These are phyloP conservation scores for Corythornis vintsioides DNA, from an alignment of 2,113 vertebrate species.

Conservation along the genomic window DNA sequence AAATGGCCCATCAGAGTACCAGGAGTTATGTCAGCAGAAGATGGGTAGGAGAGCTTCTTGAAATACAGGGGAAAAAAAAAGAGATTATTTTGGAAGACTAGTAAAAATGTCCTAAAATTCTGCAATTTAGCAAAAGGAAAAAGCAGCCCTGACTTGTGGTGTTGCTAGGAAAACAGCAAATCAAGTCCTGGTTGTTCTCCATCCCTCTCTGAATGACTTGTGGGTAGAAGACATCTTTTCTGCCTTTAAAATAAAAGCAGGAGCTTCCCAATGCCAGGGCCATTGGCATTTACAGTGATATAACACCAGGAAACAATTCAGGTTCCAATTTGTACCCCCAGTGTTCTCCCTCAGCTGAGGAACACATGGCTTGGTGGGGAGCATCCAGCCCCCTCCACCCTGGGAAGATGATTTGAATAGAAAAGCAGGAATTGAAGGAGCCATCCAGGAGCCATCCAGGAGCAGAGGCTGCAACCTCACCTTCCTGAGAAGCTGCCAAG, in stretches of 20 bases:
- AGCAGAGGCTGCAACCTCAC: neutral
- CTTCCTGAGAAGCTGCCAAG: neutral
- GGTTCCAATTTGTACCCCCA: neutral
- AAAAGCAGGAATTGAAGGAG: neutral
- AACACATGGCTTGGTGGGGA: neutral
- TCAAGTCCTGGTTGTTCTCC: neutral
- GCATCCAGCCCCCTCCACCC: neutral
- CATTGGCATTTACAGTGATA: conserved; percentile 19
- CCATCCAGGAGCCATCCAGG: rapidly evolving
- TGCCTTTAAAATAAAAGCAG: conserved; percentile 42
- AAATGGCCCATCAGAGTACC: neutral
- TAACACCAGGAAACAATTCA: neutral
- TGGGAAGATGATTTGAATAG: neutral
- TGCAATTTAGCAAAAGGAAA: neutral
- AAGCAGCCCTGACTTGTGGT: neutral
- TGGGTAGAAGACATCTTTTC: conserved; percentile 6
- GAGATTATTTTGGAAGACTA: neutral
- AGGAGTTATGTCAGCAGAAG: neutral
- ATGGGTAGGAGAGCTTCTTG: neutral
- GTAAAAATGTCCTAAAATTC: neutral
- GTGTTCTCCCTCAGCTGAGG: neutral
- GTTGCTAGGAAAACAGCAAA: neutral
- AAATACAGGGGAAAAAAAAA: neutral
- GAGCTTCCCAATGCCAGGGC: neutral
- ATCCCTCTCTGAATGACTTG: neutral